Evolutionary conservation across 2,797 vertebrate genomes (phyloP), one percentile per base, ranked within the genome.

Genomic region (Euthynnus affinis): DNA sequence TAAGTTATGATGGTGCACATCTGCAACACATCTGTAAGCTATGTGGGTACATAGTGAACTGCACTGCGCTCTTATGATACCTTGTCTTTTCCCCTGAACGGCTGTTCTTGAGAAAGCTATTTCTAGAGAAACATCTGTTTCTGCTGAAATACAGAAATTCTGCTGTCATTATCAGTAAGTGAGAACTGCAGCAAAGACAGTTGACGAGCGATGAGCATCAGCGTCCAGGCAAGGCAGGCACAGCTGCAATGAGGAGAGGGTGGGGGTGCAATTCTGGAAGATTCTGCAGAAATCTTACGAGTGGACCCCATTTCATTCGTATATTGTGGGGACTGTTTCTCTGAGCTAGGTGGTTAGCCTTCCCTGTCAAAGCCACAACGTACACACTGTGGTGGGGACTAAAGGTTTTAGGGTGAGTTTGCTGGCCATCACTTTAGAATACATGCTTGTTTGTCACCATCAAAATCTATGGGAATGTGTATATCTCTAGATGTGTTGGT

Each of bases 191-290:
- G 68, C 59, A 10, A 59, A 74, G 82, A 87, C 83, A 89, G 71
- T 2, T 76, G 62, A 79, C 70, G 51, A 53, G 75, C 67, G 75
- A 86, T 78, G 69, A 80, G 87, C 80, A 82, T 73, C 85, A 62
- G 83, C 72, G 58, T 56, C 14, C 63, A 74, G 76, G 63, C 60
- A 32, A 71, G 6, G 7, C 27, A 66, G 63, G 71, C 80, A 81
- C 78, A 74, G 76, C 80, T 83, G 90, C 85, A 75, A 82, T 82
- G 82, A 84, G 81, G 61, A 70, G 80, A 85, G 85, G 89, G 91
- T 85, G 91, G 89, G 89, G 93, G 89, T 83, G 82, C 86, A 83
- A 73, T 92, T 93, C 92, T 94, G 81, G 94, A 94, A 92, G 91
- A 91, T 94, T 94, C 93, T 92, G 71, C 84, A 81, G 91, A 83